Percentiles rank a stretch among this genome's conserved stretches.
These are phyloP conservation scores for Sitophilus oryzae DNA, from an alignment of 1,140 invertebrate genomes.

Conservation along the genomic window DNA sequence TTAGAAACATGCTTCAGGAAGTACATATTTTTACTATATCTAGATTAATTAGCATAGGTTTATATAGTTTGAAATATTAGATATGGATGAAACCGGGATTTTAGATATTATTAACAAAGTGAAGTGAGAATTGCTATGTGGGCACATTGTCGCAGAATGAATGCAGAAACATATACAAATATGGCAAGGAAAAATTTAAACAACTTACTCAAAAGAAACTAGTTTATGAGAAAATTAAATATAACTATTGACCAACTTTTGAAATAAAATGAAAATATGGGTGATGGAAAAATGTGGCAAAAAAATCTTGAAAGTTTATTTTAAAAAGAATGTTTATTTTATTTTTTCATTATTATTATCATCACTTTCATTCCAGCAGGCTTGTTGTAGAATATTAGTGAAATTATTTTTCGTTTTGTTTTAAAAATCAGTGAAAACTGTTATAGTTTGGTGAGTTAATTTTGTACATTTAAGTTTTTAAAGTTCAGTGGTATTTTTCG, in stretches of 20 bases:
- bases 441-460: no score
- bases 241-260: conserved; percentile 16
- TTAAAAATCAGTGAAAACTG: no score
- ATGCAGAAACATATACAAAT: conserved; percentile 26
- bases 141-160: conserved; percentile 23
- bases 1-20: conserved; percentile 22
- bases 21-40: neutral
- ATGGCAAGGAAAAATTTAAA: conserved; percentile 25
- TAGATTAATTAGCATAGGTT: neutral
- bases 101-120: conserved; percentile 25
- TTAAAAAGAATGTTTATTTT: no score
- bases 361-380: no score
- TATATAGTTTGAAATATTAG: neutral
- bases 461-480: no score
- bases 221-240: conserved; percentile 14
- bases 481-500: no score
- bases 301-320: no score
- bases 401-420: no score
- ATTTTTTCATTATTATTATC: no score
- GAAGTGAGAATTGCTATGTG: conserved; percentile 24
- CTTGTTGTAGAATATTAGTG: no score
- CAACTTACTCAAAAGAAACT: conserved; percentile 19
- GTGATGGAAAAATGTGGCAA: conserved; percentile 23
- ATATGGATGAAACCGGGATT: conserved; percentile 1
- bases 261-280: conserved; percentile 18